A percentile compares a stretch with the other conserved stretches of the same genome.
Conservation (phyloP, 2,113 vertebrate species). For the Euleptes europaea region DNA sequence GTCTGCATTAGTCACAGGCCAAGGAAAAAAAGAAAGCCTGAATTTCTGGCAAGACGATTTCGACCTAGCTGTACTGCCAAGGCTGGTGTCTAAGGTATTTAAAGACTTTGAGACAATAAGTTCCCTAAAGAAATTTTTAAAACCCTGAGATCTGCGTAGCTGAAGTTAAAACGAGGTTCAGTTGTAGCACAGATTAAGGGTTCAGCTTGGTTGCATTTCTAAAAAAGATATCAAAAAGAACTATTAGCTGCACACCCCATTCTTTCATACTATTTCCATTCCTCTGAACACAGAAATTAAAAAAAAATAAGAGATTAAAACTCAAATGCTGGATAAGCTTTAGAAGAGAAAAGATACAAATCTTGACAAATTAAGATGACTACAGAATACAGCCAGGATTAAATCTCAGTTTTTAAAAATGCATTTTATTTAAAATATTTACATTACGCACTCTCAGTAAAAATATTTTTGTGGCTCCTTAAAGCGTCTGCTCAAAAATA, state of each 20-base stretch:
- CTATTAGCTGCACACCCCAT: background rate
- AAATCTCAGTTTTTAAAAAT: background rate
- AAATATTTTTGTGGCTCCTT: too few species aligned
- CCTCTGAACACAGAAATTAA: conserved; percentile 23
- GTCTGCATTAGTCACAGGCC: background rate
- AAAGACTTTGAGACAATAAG: conserved; percentile 22
- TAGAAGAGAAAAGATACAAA: conserved; percentile 4
- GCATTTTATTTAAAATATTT: too few species aligned
- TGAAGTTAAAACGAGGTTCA: background rate
- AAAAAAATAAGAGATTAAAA: conserved; percentile 31
- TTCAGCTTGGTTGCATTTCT: conserved; percentile 8
- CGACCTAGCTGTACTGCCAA: conserved; percentile 6
- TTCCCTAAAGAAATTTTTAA: conserved; percentile 24
- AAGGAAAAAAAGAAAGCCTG: background rate
- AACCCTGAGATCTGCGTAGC: conserved; percentile 3
- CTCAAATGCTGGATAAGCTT: background rate
- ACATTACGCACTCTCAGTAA: too few species aligned
- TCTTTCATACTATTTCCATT: background rate
- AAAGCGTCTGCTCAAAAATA: too few species aligned
- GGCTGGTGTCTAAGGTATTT: conserved; percentile 15
- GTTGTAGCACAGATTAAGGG: background rate
- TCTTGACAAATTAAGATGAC: conserved; percentile 16
- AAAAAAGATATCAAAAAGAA: conserved; percentile 7
- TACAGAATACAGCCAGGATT: background rate
- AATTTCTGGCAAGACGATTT: background rate